Evolutionary conservation across 2,113 vertebrate genomes (phyloP).

Genomic region (Poeciliopsis occidentalis): DNA sequence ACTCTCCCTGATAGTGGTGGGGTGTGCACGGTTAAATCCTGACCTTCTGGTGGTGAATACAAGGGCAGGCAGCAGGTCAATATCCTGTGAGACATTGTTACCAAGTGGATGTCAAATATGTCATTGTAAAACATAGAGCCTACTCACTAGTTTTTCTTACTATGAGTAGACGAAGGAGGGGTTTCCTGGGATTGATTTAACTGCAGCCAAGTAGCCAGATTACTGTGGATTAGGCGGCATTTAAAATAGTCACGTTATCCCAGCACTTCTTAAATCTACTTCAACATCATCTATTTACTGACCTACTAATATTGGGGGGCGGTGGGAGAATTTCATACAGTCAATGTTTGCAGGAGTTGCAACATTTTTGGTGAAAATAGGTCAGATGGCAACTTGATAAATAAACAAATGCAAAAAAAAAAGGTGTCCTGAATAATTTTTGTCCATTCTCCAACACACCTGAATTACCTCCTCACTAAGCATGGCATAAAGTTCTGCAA

Average conservation of each 20-base stretch:
- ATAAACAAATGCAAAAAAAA: not conserved
- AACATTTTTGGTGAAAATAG: not conserved
- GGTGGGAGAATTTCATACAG: not conserved
- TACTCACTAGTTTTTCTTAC: not conserved
- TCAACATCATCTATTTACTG: conserved; percentile 55
- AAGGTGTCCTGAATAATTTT: not conserved
- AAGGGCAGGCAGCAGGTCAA: conserved; percentile 39
- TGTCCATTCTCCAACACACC: no score
- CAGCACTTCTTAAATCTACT: conserved; percentile 59
- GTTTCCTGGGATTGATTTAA: conserved; percentile 72
- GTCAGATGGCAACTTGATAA: not conserved
- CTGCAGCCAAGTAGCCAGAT: conserved; percentile 76
- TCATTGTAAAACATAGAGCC: conserved; percentile 5
- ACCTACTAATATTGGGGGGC: not conserved
- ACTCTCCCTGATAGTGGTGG: not conserved
- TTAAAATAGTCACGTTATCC: conserved; percentile 81
- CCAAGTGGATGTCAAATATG: conserved; percentile 17
- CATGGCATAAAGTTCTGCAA: not conserved
- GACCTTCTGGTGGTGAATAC: conserved; percentile 48
- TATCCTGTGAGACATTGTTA: conserved; percentile 29
- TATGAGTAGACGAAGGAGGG: conserved; percentile 16
- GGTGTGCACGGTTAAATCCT: conserved; percentile 10
- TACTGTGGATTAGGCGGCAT: conserved; percentile 77
- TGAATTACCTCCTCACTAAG: not conserved
- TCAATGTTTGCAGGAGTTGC: not conserved